Base-by-base conservation (phyloP, 1,140 invertebrate species). In the Nixonia krombeini region DNA sequence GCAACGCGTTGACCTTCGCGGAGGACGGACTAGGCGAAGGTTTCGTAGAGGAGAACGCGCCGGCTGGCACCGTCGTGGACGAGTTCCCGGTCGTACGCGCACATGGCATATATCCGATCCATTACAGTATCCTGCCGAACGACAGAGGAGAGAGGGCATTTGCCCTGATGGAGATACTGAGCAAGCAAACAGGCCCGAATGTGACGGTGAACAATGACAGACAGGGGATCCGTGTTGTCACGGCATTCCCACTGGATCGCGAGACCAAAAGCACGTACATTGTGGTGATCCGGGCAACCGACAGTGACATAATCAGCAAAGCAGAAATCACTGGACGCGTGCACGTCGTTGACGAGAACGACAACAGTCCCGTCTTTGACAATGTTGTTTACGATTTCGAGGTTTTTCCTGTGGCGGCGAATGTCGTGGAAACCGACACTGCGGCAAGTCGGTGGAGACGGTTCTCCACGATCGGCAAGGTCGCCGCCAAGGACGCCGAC, bases 351-450 rank as follows among this genome's bases (percentile, higher is more conserved):
- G 95, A 98, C 75, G 91, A 92, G 68, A 98, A 99, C 79, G 96
- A 98, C 82, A 96, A 98, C 78, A 89, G 90, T 49, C 96, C 96
- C 0, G 84, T 91, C 6, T 96, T 97, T 78, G 89, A 90, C 1
- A 87, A 91, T 31, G 86, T 88, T 37, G 85, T 92, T 10, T 97
- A 96, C 78, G 88, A 90, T 37, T 96, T 96, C 72, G 88, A 90
- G 35, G 87, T 95, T 8, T 82, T 83, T 9, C 85, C 87, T 16
- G 88, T 86, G 44, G 87, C 89, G 17, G 79, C 87, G 17, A 86
- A 88, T 23, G 80, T 85, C 0, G 55, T 87, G 16, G 87, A 87
- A 61, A 80, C 82, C 28, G 85, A 87, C 7, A 83, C 82, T 10
- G 42, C 25, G 79, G 88, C 68, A 76, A 87, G 87, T 13, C 87